Base-by-base conservation (phyloP, 1,140 invertebrate genomes). In the Trypoxylus dichotomus region DNA sequence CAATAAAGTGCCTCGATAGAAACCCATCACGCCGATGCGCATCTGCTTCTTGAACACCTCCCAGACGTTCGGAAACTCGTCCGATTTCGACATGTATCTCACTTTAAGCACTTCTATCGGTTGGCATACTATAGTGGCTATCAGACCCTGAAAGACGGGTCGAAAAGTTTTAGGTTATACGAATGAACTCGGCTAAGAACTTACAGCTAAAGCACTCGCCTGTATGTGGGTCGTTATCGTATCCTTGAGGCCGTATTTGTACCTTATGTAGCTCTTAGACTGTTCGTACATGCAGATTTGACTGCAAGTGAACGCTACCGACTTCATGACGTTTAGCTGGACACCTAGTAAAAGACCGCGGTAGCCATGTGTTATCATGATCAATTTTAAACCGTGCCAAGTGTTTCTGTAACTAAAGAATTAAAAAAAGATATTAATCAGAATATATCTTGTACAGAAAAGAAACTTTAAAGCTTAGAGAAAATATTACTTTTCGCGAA, bases 261-360 rank as follows among this genome's bases (percentile, higher is more conserved):
- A 3, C 27, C 8, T 29, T 11, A 73, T 11, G 11, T 73, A n/a
- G 5, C 21, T 3, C 15, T 73, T 73, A 1, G 19, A 32, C 2
- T 75, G 13, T 5, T 58, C 15, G 25, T 75, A 75, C 13, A 75
- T 13, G 41, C 74, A 47, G 24, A 54, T 54, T 32, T 75, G 47
- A n/a, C 41, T 3, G 74, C 19, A n/a, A n/a, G 15, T 58, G 10
- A 47, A 29, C 11, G 25, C 11, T 7, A 25, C n/a, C 0, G 74
- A 43, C 15, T 21, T 27, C 25, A 32, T 54, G 11, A 75, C 11
- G 24, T 21, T 43, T 11, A 75, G 24, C n/a, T 29, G 11, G 32
- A 42, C 71, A 10, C 71, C 71, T 8, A 19, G 5, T 27, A 73
- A 73, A 5, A 73, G 15, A 3, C 21, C 71, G 3, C 37, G 15